Base-by-base conservation (phyloP, 2,113 vertebrate genomes). In the Cacatua alba region DNA sequence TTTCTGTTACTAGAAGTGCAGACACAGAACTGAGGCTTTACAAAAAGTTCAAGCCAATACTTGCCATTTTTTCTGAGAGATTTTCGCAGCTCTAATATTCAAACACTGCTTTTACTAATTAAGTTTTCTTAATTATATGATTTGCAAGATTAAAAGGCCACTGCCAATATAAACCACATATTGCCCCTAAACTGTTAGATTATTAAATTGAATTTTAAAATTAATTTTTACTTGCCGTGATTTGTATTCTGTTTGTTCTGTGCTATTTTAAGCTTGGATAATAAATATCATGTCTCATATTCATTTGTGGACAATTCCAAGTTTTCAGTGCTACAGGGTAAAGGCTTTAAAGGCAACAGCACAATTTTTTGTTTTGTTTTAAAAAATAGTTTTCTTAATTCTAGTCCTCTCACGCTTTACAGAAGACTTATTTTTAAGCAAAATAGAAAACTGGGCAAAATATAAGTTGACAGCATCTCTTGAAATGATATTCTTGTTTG, bases 151-250 rank as follows among this genome's bases (percentile, higher is more conserved):
- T 94, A 96, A 97, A 96, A 97, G 90, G 86, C 82, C 64, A 95
- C 95, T 95, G 93, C 92, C 89, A 96, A 90, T 93, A 94, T 75
- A 96, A 96, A 96, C 95, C 95, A 8, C 95, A 97, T 92, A 95
- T 96, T 95, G 95, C 95, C 96, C 86, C 91, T 94, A 87, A 96
- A 97, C 96, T 89, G 95, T 92, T 94, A 94, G 95, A 85, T 96
- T 94, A 97, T 95, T 97, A 97, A 96, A 96, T 60, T 95, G 94
- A 92, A 84, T 95, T 97, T 97, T 96, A 44, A 95, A 97, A 96
- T 97, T 95, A 97, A 97, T 97, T 97, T 96, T 96, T 92, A 94
- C 96, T 96, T 95, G 94, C 93, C 96, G 77, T 95, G 93, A 97
- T 96, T 96, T 97, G 94, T 97, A 84, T 93, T 97, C 90, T 97